Base-by-base conservation (phyloP, 2,797 vertebrate species). In the Phyllotis vaccarum region DNA sequence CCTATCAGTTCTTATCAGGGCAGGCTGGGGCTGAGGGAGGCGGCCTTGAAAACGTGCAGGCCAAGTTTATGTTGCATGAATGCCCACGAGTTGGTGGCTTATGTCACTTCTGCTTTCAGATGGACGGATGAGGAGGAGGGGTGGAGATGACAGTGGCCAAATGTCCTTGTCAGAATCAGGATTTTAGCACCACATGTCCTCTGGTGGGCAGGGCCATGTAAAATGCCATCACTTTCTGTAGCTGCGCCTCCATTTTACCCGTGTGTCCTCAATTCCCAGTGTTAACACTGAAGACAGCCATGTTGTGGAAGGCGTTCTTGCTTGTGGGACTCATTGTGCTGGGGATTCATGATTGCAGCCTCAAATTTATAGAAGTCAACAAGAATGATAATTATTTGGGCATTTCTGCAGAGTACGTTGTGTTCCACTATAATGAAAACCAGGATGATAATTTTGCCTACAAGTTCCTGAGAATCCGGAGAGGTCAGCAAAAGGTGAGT, bases 371-470 rank as follows among this genome's bases (percentile, higher is more conserved):
- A 7, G 37, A 95, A 13, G 37, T 74, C 0, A 13, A 82, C 52
- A 91, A 66, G 64, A 93, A 58, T 10, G 0, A 4, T 5, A 0
- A 12, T 0, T 0, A 2, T 1, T 91, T 96, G 1, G 1, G 12
- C 37, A 46, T 56, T 37, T 58, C 82, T 34, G 56, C 93, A 94
- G 96, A 93, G 72, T 46, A 74, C 14, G 83, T 34, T 0, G 27
- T 96, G 72, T 72, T 58, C 27, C 6, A 56, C 24, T 96, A 93
- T 78, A 95, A 93, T 4, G 37, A 95, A 62, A 34, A 37, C 21
- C 88, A 88, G 43, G 4, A 29, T 9, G 96, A 95, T 37, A 56
- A 79, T 1, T 93, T 89, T 19, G 91, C 83, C 22, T 96, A 91
- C 90, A 96, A 91, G 72, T 66, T 95, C 12, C 88, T 95, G 46